Evolutionary conservation across 1,140 invertebrate species (phyloP), one percentile per base, ranked within the genome.

Genomic region (Drosophila busckii): DNA sequence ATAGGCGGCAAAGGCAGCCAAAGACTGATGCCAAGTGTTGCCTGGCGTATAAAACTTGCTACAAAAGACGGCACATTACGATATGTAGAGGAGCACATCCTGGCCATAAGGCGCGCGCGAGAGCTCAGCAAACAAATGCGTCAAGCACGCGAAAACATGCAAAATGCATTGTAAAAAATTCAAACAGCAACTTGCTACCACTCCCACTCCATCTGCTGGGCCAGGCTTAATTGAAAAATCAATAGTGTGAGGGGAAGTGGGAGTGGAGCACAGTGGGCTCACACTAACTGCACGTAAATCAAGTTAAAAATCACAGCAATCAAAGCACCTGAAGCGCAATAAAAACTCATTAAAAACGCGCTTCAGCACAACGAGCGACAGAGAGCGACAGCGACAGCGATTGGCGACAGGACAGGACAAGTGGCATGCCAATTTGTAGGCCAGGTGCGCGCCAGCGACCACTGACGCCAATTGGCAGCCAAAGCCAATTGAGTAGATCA

Each of bases 281-380:
- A 28, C 31, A 50, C 58, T 73, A 80, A 65, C 56, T 53, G 61
- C 73, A 54, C 68, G 73, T 82, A 80, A 80, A 82, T 80, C 73
- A 80, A 78, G 73, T 80, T 82, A 69, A 80, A 82, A 80, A 82
- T 80, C 75, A 68, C 73, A 73, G 73, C 68, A 82, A 80, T 80
- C 73, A 80, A 82, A 82, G 55, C 75, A 80, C 59, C 73, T 73
- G 64, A 82, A 75, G 64, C 75, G 69, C 73, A 80, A 80, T 80
- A 80, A 80, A 80, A 78, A 80, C 73, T 82, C 73, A 78, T 78
- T 78, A 78, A 78, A 80, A 53, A 25, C n/a, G n/a, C n/a, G n/a
- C n/a, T n/a, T n/a, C n/a, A n/a, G n/a, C n/a, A n/a, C n/a, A n/a
- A 55, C 48, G 44, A 42, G 45, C 26, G 40, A 48, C 10, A 23